Conservation (phyloP, 2,113 vertebrate genomes). For the Pionites leucogaster region DNA sequence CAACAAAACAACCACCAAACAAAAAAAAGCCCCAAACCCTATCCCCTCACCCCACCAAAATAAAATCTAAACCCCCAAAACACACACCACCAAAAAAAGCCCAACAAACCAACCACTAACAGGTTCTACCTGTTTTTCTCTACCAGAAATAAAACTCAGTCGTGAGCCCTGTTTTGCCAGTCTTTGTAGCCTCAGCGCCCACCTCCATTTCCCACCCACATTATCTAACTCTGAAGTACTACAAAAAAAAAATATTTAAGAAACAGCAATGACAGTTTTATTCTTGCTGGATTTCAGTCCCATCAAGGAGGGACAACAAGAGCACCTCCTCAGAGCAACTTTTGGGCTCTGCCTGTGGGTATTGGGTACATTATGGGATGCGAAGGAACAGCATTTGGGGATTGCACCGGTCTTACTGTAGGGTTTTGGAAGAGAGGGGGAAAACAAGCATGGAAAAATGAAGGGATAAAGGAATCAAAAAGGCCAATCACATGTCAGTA, state of each 20-base stretch:
- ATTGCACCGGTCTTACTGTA: background rate
- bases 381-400: background rate
- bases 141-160: background rate
- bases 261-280: background rate
- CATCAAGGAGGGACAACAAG: background rate
- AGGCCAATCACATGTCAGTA: background rate
- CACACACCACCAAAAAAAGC: background rate
- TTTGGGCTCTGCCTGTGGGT: background rate
- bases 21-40: background rate
- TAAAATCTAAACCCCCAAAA: background rate
- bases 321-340: background rate
- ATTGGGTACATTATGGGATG: background rate
- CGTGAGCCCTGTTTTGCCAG: background rate
- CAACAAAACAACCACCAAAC: background rate
- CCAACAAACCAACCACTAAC: background rate
- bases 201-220: background rate
- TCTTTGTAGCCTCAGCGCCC: background rate
- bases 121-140: background rate
- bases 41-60: background rate
- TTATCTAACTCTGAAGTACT: background rate
- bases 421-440: accelerated
- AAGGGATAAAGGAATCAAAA: background rate
- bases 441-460: background rate
- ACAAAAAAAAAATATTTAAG: background rate
- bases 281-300: background rate